A percentile compares a stretch with the other conserved stretches of the same genome.
These are phyloP conservation scores for Collichthys lucidus DNA, from an alignment of 2,113 vertebrate species.

Conservation along the genomic window DNA sequence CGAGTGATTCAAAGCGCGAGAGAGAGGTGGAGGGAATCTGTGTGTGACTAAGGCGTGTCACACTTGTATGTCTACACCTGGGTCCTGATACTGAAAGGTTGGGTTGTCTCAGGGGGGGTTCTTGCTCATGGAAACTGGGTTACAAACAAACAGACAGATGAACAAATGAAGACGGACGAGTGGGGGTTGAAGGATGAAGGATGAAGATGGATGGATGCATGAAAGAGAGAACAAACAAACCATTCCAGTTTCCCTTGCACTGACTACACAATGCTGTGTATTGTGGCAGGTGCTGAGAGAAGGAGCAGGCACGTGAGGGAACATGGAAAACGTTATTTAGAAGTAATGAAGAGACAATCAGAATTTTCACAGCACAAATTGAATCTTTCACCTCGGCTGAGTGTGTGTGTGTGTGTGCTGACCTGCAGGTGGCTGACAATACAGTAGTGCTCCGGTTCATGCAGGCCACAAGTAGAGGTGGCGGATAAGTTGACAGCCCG, in stretches of 20 bases:
- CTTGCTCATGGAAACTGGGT: slow-evolving; percentile 37
- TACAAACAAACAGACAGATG: slow-evolving; percentile 57
- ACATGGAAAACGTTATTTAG: no score
- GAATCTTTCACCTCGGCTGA: neutral
- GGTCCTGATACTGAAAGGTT: slow-evolving; percentile 34
- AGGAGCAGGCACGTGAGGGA: neutral
- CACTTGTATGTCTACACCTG: slow-evolving; percentile 59
- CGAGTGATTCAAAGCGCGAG: neutral
- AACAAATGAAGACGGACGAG: slow-evolving; percentile 55
- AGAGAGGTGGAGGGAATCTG: neutral
- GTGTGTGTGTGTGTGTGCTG: slow-evolving; percentile 13
- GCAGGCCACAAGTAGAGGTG: slow-evolving; percentile 87
- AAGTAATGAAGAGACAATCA: no score
- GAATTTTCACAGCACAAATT: no score
- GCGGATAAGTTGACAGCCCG: slow-evolving; percentile 78
- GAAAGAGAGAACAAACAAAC: slow-evolving; percentile 52
- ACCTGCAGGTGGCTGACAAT: slow-evolving; percentile 91
- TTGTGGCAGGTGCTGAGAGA: neutral
- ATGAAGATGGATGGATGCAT: slow-evolving; percentile 30
- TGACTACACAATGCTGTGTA: neutral
- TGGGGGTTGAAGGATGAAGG: slow-evolving; percentile 14
- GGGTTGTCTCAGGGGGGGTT: neutral
- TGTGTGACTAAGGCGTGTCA: slow-evolving; percentile 41
- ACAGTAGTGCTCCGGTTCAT: slow-evolving; percentile 83
- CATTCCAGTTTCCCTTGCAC: neutral